phyloP scores from a whole-genome alignment of 2,888 invertebrate species.

The Dynastes maya region DNA sequence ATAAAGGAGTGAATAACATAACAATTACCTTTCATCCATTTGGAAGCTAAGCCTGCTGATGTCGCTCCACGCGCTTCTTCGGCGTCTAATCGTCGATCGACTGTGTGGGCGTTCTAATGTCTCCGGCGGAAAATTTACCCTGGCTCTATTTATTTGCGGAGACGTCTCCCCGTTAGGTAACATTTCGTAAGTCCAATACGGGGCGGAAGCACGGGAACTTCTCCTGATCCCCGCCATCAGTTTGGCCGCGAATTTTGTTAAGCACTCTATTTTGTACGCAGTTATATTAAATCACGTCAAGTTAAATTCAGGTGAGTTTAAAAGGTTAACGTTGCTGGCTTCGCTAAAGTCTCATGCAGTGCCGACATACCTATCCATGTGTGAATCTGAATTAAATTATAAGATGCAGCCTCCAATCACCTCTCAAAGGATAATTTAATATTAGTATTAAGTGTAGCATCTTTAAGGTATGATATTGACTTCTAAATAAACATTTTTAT shows the following conservation, averaged over 20 bases:
- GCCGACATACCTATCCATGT: not conserved
- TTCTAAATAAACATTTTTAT: too few species aligned
- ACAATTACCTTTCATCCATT: conserved; percentile 81
- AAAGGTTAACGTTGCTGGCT: not conserved
- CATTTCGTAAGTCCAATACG: conserved; percentile 70
- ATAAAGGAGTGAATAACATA: too few species aligned
- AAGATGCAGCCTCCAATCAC: not conserved
- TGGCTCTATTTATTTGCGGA: conserved; percentile 70
- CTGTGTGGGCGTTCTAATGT: conserved; percentile 71
- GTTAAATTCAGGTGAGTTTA: conserved; percentile 32
- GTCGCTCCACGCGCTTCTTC: conserved; percentile 87
- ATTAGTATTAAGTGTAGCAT: too few species aligned
- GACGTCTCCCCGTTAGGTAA: conserved; percentile 66
- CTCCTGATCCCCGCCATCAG: conserved; percentile 60
- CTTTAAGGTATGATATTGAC: too few species aligned
- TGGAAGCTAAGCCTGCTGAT: conserved; percentile 88
- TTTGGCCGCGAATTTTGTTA: conserved; percentile 39
- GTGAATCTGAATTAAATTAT: not conserved
- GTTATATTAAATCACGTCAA: conserved; percentile 16
- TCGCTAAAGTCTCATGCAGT: not conserved
- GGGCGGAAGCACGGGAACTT: conserved; percentile 60
- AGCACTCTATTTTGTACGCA: conserved; percentile 43
- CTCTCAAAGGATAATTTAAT: too few species aligned
- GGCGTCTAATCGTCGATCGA: conserved; percentile 68
- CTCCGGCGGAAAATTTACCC: conserved; percentile 80